Evolutionary conservation across 2,113 vertebrate species (phyloP), one percentile per base, ranked within the genome.

Genomic region (Sceloporus tristichus): DNA sequence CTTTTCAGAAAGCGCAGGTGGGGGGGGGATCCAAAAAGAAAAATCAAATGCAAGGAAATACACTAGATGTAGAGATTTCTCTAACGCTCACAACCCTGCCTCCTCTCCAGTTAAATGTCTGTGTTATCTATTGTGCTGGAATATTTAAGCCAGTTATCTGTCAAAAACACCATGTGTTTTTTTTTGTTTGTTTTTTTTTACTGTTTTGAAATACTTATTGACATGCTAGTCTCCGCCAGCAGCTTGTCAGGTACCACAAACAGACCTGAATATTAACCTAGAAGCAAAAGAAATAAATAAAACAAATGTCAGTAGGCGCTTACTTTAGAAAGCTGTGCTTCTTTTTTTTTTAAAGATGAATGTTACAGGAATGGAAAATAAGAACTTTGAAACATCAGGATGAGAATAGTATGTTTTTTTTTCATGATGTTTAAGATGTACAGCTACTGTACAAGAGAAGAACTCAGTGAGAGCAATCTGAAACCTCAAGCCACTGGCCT

Each of bases 141-240:
- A 42, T 88, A 81, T 88, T 89, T 89, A 88, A 88, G 25, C 1
- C 13, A 86, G 5, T 70, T 86, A 76, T 74, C 34, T 88, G 16
- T 11, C 34, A 85, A 90, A 85, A 82, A 54, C 4, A 92, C n/a
- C 6, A 79, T 16, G 42, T n/a, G 34, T 1, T 34, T 34, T 34
- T 34, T 34, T 34, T 34, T 34, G 34, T 34, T 34, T 34, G 3
- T 78, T 77, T 77, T 82, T 82, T 77, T 59, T n/a, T 40, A 86
- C 40, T 86, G 27, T 90, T 91, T 65, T 53, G 1, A 90, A 92
- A 86, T 91, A 82, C 21, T 86, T 91, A 21, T 53, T 87, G 53
- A 82, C 82, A 8, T 0, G 85, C 91, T 77, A 81, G 88, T 11
- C 11, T 79, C 14, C 40, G 81, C 83, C 79, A 75, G 2, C 48